A percentile compares a stretch with the other conserved stretches of the same genome.
These are phyloP conservation scores for Astreopora myriophthalma DNA, from an alignment of 64 coral and sea anemone genomes.

Conservation along the genomic window DNA sequence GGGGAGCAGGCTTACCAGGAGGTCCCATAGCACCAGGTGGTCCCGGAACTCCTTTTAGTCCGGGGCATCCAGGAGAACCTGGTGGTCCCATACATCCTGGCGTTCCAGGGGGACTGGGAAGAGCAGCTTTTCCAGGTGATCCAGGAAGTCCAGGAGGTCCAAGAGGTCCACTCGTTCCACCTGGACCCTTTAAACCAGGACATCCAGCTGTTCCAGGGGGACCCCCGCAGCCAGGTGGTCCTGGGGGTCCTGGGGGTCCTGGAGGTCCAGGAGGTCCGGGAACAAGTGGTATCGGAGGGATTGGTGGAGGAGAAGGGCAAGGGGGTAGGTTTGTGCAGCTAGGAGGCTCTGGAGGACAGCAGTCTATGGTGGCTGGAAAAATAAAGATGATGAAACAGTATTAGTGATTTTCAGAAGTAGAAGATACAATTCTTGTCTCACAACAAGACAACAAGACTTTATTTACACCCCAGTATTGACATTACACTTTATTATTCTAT, in stretches of 20 bases:
- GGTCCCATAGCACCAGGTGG: conserved; percentile 57
- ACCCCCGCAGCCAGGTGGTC: conserved; percentile 9
- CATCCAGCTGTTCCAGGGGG: conserved; percentile 1
- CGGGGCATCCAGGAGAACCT: conserved; percentile 52
- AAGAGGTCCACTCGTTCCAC: neutral
- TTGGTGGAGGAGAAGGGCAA: neutral
- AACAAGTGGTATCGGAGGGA: neutral
- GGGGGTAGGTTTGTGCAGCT: neutral
- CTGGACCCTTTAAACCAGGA: conserved; percentile 16
- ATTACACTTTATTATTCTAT: too few relatives aligned
- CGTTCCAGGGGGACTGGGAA: conserved; percentile 68
- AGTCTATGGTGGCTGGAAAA: neutral
- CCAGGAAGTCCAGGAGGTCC: conserved; percentile 66
- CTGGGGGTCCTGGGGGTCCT: neutral
- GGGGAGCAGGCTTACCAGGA: conserved; percentile 47
- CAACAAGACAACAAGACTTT: too few relatives aligned
- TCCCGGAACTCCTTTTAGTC: conserved; percentile 58
- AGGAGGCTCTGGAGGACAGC: neutral
- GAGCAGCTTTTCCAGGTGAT: conserved; percentile 45
- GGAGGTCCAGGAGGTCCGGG: neutral
- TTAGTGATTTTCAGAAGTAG: too few relatives aligned
- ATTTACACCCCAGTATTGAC: too few relatives aligned
- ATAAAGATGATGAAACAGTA: neutral
- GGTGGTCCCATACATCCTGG: conserved; percentile 51
- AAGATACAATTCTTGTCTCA: too few relatives aligned